Percentiles rank a stretch among this genome's conserved stretches.
phyloP scores from a whole-genome alignment of 2,113 vertebrate genomes.

The Stegastes partitus region DNA sequence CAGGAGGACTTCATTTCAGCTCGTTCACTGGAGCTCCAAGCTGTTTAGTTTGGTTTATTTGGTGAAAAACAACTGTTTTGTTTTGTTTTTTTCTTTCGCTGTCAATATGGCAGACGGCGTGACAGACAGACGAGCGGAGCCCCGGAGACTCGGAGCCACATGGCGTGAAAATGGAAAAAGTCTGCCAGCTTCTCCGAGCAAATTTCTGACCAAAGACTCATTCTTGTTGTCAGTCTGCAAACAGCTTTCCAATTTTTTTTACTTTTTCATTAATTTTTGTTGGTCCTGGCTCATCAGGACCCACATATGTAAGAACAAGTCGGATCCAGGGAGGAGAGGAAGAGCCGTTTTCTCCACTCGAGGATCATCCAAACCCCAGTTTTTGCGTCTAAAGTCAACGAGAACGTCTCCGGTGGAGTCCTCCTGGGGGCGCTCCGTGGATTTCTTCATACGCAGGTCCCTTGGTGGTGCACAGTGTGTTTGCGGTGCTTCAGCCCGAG shows the following conservation, averaged over 20 bases:
- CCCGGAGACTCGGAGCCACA: constrained; percentile 17
- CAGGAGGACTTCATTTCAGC: constrained; percentile 29
- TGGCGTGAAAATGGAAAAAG: constrained; percentile 12
- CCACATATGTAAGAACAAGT: background rate
- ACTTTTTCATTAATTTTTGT: too few species aligned
- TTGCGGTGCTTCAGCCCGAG: constrained; percentile 91
- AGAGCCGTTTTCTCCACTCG: background rate
- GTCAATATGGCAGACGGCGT: constrained; percentile 35
- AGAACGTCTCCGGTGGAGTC: constrained; percentile 1
- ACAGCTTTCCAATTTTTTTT: constrained; percentile 4
- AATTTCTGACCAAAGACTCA: constrained; percentile 8
- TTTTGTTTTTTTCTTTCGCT: background rate
- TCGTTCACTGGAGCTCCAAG: constrained; percentile 35
- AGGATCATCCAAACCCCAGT: background rate
- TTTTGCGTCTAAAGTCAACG: constrained; percentile 1
- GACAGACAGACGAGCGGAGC: constrained; percentile 15
- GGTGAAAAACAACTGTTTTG: constrained; percentile 39
- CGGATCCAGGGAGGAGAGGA: background rate
- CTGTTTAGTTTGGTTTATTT: constrained; percentile 41
- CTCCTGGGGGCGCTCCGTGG: too few species aligned
- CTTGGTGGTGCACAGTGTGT: constrained; percentile 90
- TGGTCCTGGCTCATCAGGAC: constrained; percentile 6
- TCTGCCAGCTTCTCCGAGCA: constrained; percentile 10
- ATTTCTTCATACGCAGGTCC: constrained; percentile 95
- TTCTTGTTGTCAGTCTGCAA: constrained; percentile 16